phyloP scores from a whole-genome alignment of 2,113 vertebrate species.

The Serinus canaria region DNA sequence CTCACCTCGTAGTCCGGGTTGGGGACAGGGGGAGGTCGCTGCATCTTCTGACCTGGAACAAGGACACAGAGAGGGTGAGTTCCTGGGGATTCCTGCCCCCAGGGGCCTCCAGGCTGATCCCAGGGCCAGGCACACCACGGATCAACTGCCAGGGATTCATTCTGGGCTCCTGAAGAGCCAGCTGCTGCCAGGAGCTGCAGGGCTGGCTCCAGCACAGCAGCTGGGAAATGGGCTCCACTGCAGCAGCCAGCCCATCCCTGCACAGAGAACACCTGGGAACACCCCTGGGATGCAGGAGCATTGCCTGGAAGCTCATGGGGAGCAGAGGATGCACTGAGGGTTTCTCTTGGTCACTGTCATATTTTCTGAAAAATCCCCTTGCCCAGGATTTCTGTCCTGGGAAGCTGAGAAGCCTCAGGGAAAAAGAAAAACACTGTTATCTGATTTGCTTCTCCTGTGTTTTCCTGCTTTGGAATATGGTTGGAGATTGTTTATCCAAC shows the following conservation, averaged over 20 bases:
- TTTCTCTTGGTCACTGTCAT: not conserved
- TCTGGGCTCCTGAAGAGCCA: not conserved
- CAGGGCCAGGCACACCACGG: too few relatives aligned
- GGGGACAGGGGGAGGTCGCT: constrained; percentile 77
- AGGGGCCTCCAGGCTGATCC: not conserved
- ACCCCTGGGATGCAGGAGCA: not conserved
- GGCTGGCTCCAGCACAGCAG: not conserved
- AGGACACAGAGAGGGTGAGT: not conserved
- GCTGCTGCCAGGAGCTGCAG: not conserved
- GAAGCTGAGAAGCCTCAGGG: too few relatives aligned
- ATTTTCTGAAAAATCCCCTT: too few relatives aligned
- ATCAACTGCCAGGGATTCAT: not conserved
- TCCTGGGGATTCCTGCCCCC: fast-evolving
- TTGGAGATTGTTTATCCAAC: too few relatives aligned
- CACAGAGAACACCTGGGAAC: not conserved
- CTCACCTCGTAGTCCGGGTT: constrained; percentile 82
- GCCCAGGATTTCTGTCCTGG: too few relatives aligned
- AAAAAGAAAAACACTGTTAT: too few relatives aligned
- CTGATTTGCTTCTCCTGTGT: too few relatives aligned
- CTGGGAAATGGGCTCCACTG: not conserved
- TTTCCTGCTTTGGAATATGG: too few relatives aligned
- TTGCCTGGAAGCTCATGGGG: not conserved
- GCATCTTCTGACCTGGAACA: constrained; percentile 66
- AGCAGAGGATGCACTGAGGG: not conserved
- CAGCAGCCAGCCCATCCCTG: not conserved